These are phyloP conservation scores for Caerostris darwini DNA, from an alignment of 1,140 invertebrate species.

Conservation along the genomic window DNA sequence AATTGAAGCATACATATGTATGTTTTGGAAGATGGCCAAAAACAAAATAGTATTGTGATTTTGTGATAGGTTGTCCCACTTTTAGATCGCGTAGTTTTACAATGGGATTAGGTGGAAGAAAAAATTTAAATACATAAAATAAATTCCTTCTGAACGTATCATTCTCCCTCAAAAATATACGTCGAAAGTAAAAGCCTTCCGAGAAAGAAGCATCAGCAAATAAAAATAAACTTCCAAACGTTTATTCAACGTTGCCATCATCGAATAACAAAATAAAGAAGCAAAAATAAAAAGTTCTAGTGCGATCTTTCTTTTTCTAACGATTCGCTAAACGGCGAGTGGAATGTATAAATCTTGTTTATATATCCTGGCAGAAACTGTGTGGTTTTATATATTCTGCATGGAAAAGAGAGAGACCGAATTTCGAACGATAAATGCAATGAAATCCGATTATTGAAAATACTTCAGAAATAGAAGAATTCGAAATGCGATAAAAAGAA, in stretches of 20 bases:
- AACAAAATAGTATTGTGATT: slow-evolving; percentile 45
- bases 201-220: not conserved
- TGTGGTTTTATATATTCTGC: slow-evolving; percentile 31
- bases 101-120: slow-evolving; percentile 13
- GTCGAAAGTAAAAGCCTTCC: not conserved
- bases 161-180: slow-evolving; percentile 17
- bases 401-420: slow-evolving; percentile 8
- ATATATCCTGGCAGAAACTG: slow-evolving; percentile 11
- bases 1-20: not conserved
- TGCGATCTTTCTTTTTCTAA: slow-evolving; percentile 24
- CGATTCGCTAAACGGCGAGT: slow-evolving; percentile 40
- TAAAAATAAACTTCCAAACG: slow-evolving; percentile 19
- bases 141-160: not conserved
- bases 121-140: not conserved
- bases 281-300: not conserved
- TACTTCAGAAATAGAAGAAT: slow-evolving; percentile 22
- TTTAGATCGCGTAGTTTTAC: not conserved
- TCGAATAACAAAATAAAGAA: not conserved
- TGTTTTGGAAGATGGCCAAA: slow-evolving; percentile 6
- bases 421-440: slow-evolving; percentile 47
- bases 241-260: slow-evolving; percentile 21
- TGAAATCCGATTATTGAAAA: slow-evolving; percentile 60
- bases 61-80: not conserved
- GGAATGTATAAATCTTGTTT: slow-evolving; percentile 66
- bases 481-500: slow-evolving; percentile 41